These are phyloP conservation scores for Tyrannus savana DNA, from an alignment of 2,113 vertebrate genomes.

Conservation along the genomic window DNA sequence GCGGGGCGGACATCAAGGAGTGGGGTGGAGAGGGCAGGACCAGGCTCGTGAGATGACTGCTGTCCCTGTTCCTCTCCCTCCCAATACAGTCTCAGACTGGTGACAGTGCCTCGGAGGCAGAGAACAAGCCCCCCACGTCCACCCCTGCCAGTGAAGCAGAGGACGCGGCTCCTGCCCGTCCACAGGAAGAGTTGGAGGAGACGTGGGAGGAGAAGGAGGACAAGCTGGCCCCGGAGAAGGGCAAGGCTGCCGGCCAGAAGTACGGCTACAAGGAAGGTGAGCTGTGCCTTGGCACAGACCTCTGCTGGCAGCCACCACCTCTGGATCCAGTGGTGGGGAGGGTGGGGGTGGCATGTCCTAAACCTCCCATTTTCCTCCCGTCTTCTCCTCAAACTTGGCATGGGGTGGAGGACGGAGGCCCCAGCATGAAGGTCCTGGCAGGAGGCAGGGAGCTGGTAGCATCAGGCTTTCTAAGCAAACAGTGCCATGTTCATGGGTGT, in stretches of 20 bases:
- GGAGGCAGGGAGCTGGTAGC: neutral
- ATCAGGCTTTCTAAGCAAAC: neutral
- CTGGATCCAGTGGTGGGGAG: neutral
- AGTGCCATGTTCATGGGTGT: fast-evolving
- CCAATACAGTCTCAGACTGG: conserved; percentile 46
- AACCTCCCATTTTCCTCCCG: neutral
- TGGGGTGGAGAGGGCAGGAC: neutral
- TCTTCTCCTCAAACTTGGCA: neutral
- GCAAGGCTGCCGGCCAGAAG: conserved; percentile 86
- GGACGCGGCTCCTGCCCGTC: conserved; percentile 42
- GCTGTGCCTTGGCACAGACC: neutral
- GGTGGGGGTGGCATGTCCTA: neutral
- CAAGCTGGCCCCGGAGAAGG: conserved; percentile 90
- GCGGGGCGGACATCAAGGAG: fast-evolving
- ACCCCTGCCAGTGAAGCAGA: conserved; percentile 63
- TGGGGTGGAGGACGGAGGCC: neutral
- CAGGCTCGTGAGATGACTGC: fast-evolving
- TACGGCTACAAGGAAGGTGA: conserved; percentile 96
- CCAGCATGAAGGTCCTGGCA: neutral
- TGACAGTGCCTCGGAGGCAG: conserved; percentile 68
- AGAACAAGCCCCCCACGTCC: conserved; percentile 63
- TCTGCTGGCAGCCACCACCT: neutral
- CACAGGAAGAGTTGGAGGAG: conserved; percentile 85
- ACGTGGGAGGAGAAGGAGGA: conserved; percentile 98
- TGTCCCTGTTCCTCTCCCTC: neutral